Percentiles rank a stretch among this genome's conserved stretches.
Evolutionary conservation across 2,888 invertebrate species (phyloP).

Genomic region (Limnephilus rhombicus): DNA sequence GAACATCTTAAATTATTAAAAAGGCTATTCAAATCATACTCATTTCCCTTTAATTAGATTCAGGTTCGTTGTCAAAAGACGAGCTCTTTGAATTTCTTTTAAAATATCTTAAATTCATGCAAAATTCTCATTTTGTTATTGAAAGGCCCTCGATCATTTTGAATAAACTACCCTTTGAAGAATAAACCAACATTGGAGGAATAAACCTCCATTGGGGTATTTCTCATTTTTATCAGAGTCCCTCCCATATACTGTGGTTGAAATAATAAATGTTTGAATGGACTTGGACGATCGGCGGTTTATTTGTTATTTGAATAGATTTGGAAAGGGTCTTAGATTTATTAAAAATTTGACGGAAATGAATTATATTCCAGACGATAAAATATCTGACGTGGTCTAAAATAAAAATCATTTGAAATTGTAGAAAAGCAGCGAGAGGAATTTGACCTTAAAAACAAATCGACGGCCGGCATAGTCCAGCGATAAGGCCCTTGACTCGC

Average conservation of each 20-base stretch:
- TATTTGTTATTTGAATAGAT: neutral
- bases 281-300: neutral
- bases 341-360: neutral
- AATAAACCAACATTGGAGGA: neutral
- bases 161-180: neutral
- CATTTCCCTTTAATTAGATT: neutral
- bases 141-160: neutral
- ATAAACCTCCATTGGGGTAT: neutral
- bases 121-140: constrained; percentile 28
- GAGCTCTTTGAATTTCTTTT: neutral
- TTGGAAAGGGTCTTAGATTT: neutral
- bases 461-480: no score
- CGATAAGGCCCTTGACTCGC: no score
- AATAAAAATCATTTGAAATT: neutral
- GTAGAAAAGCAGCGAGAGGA: neutral
- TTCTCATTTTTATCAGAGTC: neutral
- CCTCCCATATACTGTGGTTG: neutral
- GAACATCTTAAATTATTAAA: neutral
- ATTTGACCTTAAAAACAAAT: neutral
- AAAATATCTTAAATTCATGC: neutral
- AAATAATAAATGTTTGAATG: neutral
- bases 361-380: neutral
- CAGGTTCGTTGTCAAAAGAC: neutral
- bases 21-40: neutral
- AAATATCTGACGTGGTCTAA: neutral